Conservation (phyloP, 2,797 vertebrate species). For the Pogoniulus pusillus region DNA sequence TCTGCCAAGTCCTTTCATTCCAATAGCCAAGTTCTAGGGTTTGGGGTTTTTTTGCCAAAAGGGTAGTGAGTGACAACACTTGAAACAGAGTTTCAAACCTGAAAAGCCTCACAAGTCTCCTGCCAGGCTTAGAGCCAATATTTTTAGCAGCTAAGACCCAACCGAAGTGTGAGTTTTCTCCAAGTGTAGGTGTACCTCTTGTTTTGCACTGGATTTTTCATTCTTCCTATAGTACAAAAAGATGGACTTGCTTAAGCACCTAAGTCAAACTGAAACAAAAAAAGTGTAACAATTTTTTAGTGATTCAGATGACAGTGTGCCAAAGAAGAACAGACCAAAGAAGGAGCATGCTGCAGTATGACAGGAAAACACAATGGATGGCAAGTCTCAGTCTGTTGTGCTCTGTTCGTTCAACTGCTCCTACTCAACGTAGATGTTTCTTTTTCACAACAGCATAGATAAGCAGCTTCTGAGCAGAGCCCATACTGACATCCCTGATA, state of each 20-base stretch:
- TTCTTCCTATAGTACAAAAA: neutral
- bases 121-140: neutral
- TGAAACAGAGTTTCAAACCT: neutral
- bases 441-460: neutral
- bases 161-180: neutral
- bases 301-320: neutral
- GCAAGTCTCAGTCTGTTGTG: no score
- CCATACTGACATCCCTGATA: neutral
- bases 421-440: no score
- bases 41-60: neutral
- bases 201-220: neutral
- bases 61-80: neutral
- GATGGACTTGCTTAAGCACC: neutral
- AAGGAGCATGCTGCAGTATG: no score
- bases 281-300: neutral
- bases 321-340: no score
- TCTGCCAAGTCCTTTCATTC: neutral
- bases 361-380: no score
- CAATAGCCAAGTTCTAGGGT: neutral
- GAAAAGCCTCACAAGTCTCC: neutral
- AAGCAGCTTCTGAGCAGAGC: neutral
- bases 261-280: neutral
- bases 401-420: no score
- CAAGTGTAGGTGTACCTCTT: neutral
- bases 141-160: neutral